These are phyloP conservation scores for Barbus barbus DNA, from an alignment of 2,113 vertebrate species.

Conservation along the genomic window DNA sequence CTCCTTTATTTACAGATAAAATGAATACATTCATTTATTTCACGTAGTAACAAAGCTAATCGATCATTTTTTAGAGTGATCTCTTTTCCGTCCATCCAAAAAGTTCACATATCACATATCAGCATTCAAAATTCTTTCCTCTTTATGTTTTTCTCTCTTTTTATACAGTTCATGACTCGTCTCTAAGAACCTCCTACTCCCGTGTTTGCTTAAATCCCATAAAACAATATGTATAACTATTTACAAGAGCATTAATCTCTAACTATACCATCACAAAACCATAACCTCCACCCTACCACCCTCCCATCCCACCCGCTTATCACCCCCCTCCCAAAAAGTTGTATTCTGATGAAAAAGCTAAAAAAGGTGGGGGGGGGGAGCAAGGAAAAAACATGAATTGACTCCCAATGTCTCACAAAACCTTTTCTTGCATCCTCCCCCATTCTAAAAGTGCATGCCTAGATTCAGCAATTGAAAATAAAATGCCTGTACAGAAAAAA, in stretches of 20 bases:
- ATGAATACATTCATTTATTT: conserved; percentile 80
- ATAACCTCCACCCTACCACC: conserved; percentile 56
- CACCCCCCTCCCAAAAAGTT: conserved; percentile 50
- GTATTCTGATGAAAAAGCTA: conserved; percentile 55
- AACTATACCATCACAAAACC: conserved; percentile 69
- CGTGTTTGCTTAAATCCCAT: conserved; percentile 63
- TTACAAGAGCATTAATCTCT: conserved; percentile 75
- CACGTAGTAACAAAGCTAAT: conserved; percentile 82
- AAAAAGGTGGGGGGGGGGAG: conserved; percentile 35
- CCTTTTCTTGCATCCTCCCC: conserved; percentile 68
- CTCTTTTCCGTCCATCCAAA: conserved; percentile 71
- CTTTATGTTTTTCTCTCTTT: conserved; percentile 58
- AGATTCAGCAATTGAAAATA: conserved; percentile 77
- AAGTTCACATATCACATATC: conserved; percentile 62
- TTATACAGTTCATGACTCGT: conserved; percentile 53
- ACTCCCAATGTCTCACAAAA: conserved; percentile 59
- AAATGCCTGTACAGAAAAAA: conserved; percentile 77
- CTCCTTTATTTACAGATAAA: conserved; percentile 79
- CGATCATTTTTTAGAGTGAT: conserved; percentile 74
- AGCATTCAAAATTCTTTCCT: conserved; percentile 46
- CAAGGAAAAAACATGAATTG: conserved; percentile 43
- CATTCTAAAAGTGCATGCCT: conserved; percentile 80
- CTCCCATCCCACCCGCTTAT: conserved; percentile 50
- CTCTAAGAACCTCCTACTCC: conserved; percentile 49
- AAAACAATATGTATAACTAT: conserved; percentile 75